Percentiles rank a stretch among this genome's conserved stretches.
Conservation (phyloP, 2,888 invertebrate genomes). For the Rotaria magnacalcarata region DNA sequence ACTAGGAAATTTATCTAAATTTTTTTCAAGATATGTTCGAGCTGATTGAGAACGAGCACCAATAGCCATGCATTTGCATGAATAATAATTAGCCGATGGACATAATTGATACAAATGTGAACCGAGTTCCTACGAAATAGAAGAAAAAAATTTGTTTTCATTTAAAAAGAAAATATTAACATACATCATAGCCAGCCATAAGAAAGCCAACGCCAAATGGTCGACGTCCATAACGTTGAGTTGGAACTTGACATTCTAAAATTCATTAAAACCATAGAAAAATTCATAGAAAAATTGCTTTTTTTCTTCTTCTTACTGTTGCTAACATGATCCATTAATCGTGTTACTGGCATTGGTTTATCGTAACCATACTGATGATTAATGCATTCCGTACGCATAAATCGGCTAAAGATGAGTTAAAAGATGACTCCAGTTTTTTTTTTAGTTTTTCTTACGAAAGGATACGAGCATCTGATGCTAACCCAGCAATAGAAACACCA, state of each 20-base stretch:
- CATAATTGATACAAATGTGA: constrained; percentile 95
- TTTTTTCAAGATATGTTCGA: constrained; percentile 89
- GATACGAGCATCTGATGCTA: constrained; percentile 93
- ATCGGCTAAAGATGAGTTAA: constrained; percentile 64
- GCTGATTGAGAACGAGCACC: constrained; percentile 95
- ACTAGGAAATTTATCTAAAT: constrained; percentile 71
- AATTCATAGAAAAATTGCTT: constrained; percentile 25
- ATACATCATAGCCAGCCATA: constrained; percentile 90
- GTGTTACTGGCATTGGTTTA: constrained; percentile 75
- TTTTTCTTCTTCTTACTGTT: constrained; percentile 64
- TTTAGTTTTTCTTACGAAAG: constrained; percentile 65
- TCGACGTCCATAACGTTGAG: constrained; percentile 91
- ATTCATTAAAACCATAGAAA: constrained; percentile 49
- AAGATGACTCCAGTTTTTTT: background rate
- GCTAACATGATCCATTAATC: constrained; percentile 77
- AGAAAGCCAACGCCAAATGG: constrained; percentile 96
- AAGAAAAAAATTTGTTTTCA: background rate
- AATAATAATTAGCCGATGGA: constrained; percentile 93
- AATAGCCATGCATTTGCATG: constrained; percentile 97
- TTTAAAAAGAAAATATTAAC: constrained; percentile 43
- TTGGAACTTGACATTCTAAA: constrained; percentile 81
- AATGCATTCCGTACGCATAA: constrained; percentile 88
- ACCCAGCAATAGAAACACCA: constrained; percentile 89
- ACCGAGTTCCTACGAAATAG: constrained; percentile 64
- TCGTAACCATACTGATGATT: constrained; percentile 89